phyloP scores from a whole-genome alignment of 1,140 invertebrate genomes.

The Dufourea novaeangliae region DNA sequence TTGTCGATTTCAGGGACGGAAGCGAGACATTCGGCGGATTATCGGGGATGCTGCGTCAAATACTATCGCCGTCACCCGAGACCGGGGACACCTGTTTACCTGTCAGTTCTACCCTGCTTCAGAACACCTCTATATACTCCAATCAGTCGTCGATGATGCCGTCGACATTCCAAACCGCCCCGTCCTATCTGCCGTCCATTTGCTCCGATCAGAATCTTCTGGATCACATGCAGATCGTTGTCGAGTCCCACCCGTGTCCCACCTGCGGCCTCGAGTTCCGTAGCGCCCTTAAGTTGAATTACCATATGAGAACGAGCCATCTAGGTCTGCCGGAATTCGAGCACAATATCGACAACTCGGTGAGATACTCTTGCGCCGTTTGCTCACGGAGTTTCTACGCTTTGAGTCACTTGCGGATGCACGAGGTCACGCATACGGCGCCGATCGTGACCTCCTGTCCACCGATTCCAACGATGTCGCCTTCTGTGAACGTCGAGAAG shows the following conservation, averaged over 20 bases:
- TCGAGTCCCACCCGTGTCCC: conserved; percentile 75
- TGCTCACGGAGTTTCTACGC: conserved; percentile 74
- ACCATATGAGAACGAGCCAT: conserved; percentile 76
- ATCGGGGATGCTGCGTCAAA: conserved; percentile 80
- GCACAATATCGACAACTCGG: conserved; percentile 63
- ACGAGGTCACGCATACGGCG: conserved; percentile 72
- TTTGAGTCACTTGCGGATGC: conserved; percentile 74
- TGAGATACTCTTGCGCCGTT: conserved; percentile 72
- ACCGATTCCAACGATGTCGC: conserved; percentile 20
- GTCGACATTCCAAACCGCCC: conserved; percentile 66
- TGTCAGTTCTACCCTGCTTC: conserved; percentile 73
- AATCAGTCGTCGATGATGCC: conserved; percentile 73
- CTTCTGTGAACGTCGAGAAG: conserved; percentile 65
- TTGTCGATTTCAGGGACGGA: conserved; percentile 79
- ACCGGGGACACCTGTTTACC: conserved; percentile 67
- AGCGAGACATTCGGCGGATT: conserved; percentile 78
- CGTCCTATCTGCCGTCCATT: conserved; percentile 51
- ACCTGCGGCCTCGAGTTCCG: conserved; percentile 77
- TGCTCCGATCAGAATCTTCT: conserved; percentile 63
- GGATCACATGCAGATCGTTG: conserved; percentile 72
- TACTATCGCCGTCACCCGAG: conserved; percentile 79
- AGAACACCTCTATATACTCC: conserved; percentile 72
- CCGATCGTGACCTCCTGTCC: conserved; percentile 36
- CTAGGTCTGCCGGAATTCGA: conserved; percentile 63
- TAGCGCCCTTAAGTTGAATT: conserved; percentile 75